These are phyloP conservation scores for Tridacna crocea DNA, from an alignment of 2,888 invertebrate species.

Conservation along the genomic window DNA sequence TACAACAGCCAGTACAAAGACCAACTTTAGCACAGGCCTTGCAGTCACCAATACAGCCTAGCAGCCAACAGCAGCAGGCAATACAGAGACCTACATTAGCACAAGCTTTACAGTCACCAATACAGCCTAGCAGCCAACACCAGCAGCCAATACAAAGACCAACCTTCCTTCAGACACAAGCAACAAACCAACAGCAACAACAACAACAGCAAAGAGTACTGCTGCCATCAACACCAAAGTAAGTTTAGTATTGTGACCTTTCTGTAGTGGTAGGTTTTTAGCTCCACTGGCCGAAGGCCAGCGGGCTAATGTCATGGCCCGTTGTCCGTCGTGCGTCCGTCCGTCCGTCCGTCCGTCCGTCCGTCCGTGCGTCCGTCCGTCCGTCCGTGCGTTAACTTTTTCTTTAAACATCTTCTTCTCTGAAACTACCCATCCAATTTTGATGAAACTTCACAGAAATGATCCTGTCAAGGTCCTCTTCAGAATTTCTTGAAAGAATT, in stretches of 20 bases:
- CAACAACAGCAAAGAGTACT: constrained; percentile 60
- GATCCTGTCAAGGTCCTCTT: too few relatives aligned
- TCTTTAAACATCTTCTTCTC: too few relatives aligned
- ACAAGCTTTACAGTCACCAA: constrained; percentile 50
- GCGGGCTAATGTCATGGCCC: too few relatives aligned
- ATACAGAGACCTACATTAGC: constrained; percentile 48
- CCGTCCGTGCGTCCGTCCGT: too few relatives aligned
- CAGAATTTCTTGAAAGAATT: too few relatives aligned
- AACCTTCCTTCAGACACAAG: constrained; percentile 47
- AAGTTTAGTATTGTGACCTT: constrained; percentile 24
- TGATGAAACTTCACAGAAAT: too few relatives aligned
- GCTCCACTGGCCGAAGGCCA: too few relatives aligned
- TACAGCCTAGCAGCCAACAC: constrained; percentile 40
- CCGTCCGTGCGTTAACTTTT: too few relatives aligned
- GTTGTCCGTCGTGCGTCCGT: too few relatives aligned
- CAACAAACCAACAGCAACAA: constrained; percentile 11
- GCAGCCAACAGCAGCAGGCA: constrained; percentile 26
- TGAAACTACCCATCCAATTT: too few relatives aligned
- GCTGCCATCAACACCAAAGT: constrained; percentile 72
- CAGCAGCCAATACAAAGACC: constrained; percentile 56
- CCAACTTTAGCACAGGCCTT: constrained; percentile 51
- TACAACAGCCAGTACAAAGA: constrained; percentile 55
- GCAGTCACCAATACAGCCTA: constrained; percentile 46
- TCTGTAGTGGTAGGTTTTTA: too few relatives aligned
- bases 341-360: too few relatives aligned